phyloP scores from a whole-genome alignment of 2,113 vertebrate genomes.

The Psittacara wagleri region DNA sequence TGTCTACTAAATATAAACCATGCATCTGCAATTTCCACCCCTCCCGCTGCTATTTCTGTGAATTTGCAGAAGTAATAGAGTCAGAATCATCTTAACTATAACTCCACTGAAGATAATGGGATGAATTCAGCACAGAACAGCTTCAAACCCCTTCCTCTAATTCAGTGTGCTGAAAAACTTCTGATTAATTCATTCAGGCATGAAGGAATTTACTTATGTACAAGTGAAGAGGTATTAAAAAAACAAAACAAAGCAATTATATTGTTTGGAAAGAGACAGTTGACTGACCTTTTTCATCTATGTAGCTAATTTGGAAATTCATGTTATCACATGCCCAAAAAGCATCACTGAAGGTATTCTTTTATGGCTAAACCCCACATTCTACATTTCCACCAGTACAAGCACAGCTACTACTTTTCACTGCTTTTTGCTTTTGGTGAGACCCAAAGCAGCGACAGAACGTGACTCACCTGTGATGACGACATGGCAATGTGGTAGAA shows the following conservation, averaged over 20 bases:
- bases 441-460: rapidly evolving
- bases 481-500: conserved; percentile 96
- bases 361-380: background rate
- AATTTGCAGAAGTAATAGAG: background rate
- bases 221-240: background rate
- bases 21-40: background rate
- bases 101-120: background rate
- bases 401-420: background rate
- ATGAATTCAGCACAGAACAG: background rate
- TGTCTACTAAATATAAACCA: background rate
- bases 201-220: background rate
- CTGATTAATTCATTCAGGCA: background rate
- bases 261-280: background rate
- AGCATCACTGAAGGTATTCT: background rate
- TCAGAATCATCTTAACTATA: background rate
- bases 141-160: background rate
- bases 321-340: background rate
- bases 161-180: rapidly evolving
- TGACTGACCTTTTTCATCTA: background rate
- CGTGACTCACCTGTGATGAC: conserved; percentile 82
- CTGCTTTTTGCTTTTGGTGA: background rate
- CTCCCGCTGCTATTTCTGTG: background rate
- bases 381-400: background rate
- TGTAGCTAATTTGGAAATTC: background rate
- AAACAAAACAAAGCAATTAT: background rate